Conservation (phyloP, 2,113 vertebrate species). For the Equus quagga region DNA sequence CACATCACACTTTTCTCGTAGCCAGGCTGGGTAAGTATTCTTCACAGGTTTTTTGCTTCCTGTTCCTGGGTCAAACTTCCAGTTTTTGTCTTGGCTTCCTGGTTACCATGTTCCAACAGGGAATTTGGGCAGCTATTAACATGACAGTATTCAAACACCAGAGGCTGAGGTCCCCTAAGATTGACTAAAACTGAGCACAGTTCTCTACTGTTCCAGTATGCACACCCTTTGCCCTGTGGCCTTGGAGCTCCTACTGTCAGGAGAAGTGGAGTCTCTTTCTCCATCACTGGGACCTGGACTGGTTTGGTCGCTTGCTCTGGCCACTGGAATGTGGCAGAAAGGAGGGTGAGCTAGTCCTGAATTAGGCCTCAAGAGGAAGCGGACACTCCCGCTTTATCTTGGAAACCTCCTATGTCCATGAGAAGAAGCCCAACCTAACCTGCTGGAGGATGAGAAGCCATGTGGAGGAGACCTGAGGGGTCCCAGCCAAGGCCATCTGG, state of each 20-base stretch:
- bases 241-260: no score
- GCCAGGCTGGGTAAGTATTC: rapidly evolving
- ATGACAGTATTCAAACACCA: not conserved
- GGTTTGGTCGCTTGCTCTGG: not conserved
- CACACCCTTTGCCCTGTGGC: not conserved
- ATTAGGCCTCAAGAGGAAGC: not conserved
- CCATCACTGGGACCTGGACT: rapidly evolving
- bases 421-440: not conserved
- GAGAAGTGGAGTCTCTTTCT: not conserved
- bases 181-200: rapidly evolving
- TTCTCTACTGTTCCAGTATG: not conserved
- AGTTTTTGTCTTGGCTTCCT: not conserved
- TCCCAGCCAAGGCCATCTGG: rapidly evolving
- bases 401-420: not conserved
- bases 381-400: not conserved
- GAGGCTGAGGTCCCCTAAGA: not conserved
- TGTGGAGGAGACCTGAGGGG: no score
- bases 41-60: not conserved
- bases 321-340: no score
- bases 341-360: not conserved
- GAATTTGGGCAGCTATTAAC: not conserved
- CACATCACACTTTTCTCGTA: not conserved
- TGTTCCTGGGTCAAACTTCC: not conserved
- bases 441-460: not conserved
- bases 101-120: not conserved